These are phyloP conservation scores for Ceratina australensis DNA, from an alignment of 1,140 invertebrate species.

Conservation along the genomic window DNA sequence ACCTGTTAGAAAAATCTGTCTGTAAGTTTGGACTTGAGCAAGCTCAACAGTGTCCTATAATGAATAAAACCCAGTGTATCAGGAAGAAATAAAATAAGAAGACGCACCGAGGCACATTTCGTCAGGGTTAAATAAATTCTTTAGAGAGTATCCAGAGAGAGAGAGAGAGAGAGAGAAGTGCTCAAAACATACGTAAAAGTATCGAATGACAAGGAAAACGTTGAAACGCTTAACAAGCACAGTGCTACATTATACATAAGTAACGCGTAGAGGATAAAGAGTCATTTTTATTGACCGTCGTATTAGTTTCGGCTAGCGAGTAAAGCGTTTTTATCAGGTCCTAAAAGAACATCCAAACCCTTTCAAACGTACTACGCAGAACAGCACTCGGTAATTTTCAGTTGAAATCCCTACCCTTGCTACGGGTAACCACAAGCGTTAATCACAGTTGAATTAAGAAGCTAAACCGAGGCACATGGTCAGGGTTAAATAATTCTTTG, in stretches of 20 bases:
- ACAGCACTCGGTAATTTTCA: slow-evolving; percentile 25
- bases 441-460: too few relatives aligned
- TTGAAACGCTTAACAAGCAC: slow-evolving; percentile 15
- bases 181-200: slow-evolving; percentile 23
- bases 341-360: slow-evolving; percentile 30
- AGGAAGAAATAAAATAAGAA: background rate
- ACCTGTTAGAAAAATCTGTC: too few relatives aligned
- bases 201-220: background rate
- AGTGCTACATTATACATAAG: slow-evolving; percentile 1
- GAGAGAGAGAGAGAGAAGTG: background rate
- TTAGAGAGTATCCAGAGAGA: background rate
- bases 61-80: slow-evolving; percentile 3
- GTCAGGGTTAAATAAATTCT: background rate
- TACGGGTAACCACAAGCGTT: slow-evolving; percentile 4
- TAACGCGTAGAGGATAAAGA: background rate
- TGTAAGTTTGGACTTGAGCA: background rate
- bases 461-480: too few relatives aligned
- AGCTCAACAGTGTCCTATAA: background rate
- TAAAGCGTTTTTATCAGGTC: slow-evolving; percentile 11
- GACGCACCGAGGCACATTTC: slow-evolving; percentile 23
- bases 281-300: background rate
- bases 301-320: slow-evolving; percentile 6
- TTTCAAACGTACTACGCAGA: slow-evolving; percentile 23
- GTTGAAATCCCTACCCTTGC: background rate
- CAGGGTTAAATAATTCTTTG: too few relatives aligned